Base-by-base conservation (phyloP, 2,888 invertebrate genomes). In the Aleiodes leptofemur region DNA sequence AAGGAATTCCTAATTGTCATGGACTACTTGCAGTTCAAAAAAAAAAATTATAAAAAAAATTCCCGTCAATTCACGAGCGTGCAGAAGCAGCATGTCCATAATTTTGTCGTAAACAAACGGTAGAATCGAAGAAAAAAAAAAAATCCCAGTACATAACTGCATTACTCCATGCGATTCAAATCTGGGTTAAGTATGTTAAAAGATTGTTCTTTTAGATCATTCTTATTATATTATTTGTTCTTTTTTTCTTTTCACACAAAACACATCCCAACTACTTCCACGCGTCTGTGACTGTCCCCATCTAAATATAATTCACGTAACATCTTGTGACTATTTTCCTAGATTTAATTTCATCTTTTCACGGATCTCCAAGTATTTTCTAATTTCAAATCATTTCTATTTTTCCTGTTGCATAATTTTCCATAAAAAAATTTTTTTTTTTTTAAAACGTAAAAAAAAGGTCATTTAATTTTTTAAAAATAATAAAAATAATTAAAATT, bases 231-330 rank as follows among this genome's bases (percentile, higher is more conserved):
- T n/a, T 11, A 53, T 53, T 29, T 23, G 9, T 56, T n/a, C 14
- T 53, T 55, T 51, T 53, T 9, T 48, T 56, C 57, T 29, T 69
- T 31, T 11, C 74, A 38, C 53, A 34, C 61, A 38, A 72, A 68
- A 75, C 23, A 78, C 76, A 77, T 8, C 73, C 74, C 50, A 34
- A 34, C 34, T 3, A 48, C 34, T 61, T 23, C 55, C 4, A 53
- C 38, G 29, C 50, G 50, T 50, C 50, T 50, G 23, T 68, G 48
- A 29, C 48, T 48, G 48, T 77, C 43, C 9, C 43, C 43, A 43
- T 43, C 79, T 80, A 80, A 80, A 80, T 80, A 78, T 80, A 80
- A 79, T 79, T 74, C 75, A 57, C 76, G 73, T 76, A 76, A 76
- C 77, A 73, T 79, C 80, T 77, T 77, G 75, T 74, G 75, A 43